Percentiles rank a stretch among this genome's conserved stretches.
These are phyloP conservation scores for Agriopis leucophaearia DNA, from an alignment of 2,888 invertebrate genomes.

Conservation along the genomic window DNA sequence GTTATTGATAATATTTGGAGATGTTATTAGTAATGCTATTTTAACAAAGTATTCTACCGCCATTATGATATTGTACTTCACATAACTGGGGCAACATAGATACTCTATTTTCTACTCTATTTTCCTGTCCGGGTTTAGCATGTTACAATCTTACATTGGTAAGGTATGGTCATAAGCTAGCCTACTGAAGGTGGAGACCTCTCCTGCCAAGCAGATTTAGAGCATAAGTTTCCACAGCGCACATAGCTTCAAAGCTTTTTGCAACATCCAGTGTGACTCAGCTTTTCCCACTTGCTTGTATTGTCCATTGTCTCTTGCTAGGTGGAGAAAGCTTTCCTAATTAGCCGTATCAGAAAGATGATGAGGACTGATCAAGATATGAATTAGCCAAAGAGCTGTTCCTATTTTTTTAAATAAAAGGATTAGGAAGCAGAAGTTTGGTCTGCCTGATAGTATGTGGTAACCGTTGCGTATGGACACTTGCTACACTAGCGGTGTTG, in stretches of 20 bases:
- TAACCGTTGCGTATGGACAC: no score
- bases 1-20: neutral
- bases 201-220: neutral
- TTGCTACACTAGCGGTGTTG: no score
- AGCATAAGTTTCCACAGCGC: neutral
- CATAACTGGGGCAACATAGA: neutral
- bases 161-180: neutral
- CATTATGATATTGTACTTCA: neutral
- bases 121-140: neutral
- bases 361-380: neutral
- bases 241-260: neutral
- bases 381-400: neutral
- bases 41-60: neutral
- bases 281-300: neutral
- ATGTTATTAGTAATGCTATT: neutral
- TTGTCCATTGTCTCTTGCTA: neutral
- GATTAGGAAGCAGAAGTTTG: no score
- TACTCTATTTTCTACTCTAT: neutral
- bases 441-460: no score
- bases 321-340: neutral
- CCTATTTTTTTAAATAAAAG: no score
- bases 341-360: neutral
- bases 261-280: neutral
- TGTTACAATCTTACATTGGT: neutral
- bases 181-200: neutral